phyloP scores from a whole-genome alignment of 1,140 invertebrate genomes.

The Periplaneta americana region DNA sequence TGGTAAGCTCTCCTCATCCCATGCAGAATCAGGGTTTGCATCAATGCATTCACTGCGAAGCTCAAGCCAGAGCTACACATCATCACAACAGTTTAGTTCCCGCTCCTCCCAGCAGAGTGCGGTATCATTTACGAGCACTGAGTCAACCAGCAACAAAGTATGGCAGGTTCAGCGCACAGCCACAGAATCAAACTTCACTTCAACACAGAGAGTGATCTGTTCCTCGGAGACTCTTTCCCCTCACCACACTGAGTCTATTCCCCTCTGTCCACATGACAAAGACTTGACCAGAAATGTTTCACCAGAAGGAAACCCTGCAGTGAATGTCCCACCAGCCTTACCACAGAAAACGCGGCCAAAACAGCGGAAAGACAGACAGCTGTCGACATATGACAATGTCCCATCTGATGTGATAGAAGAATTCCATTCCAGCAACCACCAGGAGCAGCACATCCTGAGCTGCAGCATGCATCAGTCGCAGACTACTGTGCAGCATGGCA shows the following conservation, averaged over 20 bases:
- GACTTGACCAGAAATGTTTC: neutral
- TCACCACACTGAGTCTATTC: neutral
- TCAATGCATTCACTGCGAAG: conserved; percentile 58
- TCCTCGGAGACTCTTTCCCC: neutral
- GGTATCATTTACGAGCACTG: conserved; percentile 1
- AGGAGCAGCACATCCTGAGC: neutral
- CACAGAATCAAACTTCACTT: neutral
- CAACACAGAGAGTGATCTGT: neutral
- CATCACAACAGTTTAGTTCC: conserved; percentile 12
- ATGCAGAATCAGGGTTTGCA: conserved; percentile 58
- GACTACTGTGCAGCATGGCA: conserved; percentile 25
- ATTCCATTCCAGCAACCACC: neutral
- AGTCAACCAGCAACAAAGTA: neutral
- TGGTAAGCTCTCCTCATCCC: conserved; percentile 9
- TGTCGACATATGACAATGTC: conserved; percentile 72
- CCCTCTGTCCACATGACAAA: neutral
- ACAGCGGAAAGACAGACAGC: conserved; percentile 47
- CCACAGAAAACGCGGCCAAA: conserved; percentile 54
- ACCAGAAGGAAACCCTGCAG: neutral
- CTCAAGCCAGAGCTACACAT: conserved; percentile 51
- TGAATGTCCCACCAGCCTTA: conserved; percentile 52
- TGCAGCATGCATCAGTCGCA: conserved; percentile 13
- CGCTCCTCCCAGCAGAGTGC: conserved; percentile 15
- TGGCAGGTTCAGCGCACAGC: conserved; percentile 3
- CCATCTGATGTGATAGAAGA: conserved; percentile 33